Evolutionary conservation across 2,113 vertebrate species (phyloP), one percentile per base, ranked within the genome.

Genomic region (Cebidichthys violaceus): DNA sequence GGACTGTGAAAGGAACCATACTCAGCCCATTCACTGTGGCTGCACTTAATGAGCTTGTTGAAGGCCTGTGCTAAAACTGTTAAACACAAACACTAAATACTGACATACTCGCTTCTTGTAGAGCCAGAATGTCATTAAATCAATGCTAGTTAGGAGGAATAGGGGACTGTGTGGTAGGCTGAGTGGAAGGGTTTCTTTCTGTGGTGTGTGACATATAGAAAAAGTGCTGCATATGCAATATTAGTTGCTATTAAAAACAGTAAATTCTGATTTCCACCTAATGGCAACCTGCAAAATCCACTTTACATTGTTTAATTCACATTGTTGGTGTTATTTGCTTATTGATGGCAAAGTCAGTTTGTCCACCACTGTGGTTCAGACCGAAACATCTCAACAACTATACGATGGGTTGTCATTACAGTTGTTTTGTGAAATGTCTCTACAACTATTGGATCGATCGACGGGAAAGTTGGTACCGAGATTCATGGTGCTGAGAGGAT

Each of bases 41-140:
- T 74, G 72, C 79, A 67, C 87, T 90, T 93, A 94, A 93, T 92
- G 90, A 92, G 90, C 82, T 90, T 92, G 90, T 92, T 90, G 77
- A 88, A 88, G 67, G 74, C 69, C 75, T 70, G 78, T 43, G 47
- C 75, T 91, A 85, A 90, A 91, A 84, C 81, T 86, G 89, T 90
- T 90, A 65, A 88, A 90, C 77, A 89, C 78, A 50, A 77, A 74
- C 80, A 55, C 87, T 86, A 88, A 92, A 86, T 43, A 81, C 82
- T 83, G 87, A 86, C 88, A 87, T 69, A 70, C 82, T 87, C 77
- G 87, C 69, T 9, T 39, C 82, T 57, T 39, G 62, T 67, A 24
- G 64, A 72, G 86, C 2, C 81, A 66, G 33, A 83, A 10, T 79
- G 75, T 61, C 86, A 78, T 82, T 92, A 87, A 90, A 93, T 89